Evolutionary conservation across 2,888 invertebrate genomes (phyloP).

Genomic region (Clivina fossor): DNA sequence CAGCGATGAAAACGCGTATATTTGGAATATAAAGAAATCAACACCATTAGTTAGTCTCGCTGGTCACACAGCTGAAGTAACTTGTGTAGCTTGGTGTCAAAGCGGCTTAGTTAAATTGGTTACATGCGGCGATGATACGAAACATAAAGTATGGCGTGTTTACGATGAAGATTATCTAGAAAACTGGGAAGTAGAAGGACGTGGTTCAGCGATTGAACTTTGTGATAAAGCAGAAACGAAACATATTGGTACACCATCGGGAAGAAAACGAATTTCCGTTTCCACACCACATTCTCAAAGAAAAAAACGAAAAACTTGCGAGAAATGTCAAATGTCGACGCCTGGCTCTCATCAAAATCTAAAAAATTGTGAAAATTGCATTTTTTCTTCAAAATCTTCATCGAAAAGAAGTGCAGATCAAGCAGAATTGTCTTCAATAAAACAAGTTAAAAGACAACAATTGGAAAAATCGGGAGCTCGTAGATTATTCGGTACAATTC

Average conservation of each 20-base stretch:
- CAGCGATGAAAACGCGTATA: constrained; percentile 81
- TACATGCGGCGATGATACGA: constrained; percentile 82
- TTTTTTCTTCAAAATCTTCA: constrained; percentile 29
- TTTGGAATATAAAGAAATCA: constrained; percentile 73
- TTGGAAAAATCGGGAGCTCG: constrained; percentile 50
- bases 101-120: constrained; percentile 64
- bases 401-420: constrained; percentile 20
- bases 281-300: constrained; percentile 58
- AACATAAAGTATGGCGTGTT: constrained; percentile 75
- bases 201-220: constrained; percentile 40
- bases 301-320: constrained; percentile 46
- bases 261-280: constrained; percentile 37
- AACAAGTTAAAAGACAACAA: constrained; percentile 52
- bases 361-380: constrained; percentile 45
- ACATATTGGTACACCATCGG: constrained; percentile 11
- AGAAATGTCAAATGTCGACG: constrained; percentile 25
- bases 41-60: constrained; percentile 68
- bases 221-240: constrained; percentile 44
- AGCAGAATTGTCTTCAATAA: constrained; percentile 7
- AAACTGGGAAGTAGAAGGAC: constrained; percentile 45
- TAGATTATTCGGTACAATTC: constrained; percentile 52
- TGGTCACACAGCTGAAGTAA: constrained; percentile 85
- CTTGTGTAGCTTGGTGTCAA: constrained; percentile 80
- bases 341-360: constrained; percentile 29
- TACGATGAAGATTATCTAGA: constrained; percentile 56